Conservation (phyloP, 2,888 invertebrate genomes). For the Drosophila mettleri region DNA sequence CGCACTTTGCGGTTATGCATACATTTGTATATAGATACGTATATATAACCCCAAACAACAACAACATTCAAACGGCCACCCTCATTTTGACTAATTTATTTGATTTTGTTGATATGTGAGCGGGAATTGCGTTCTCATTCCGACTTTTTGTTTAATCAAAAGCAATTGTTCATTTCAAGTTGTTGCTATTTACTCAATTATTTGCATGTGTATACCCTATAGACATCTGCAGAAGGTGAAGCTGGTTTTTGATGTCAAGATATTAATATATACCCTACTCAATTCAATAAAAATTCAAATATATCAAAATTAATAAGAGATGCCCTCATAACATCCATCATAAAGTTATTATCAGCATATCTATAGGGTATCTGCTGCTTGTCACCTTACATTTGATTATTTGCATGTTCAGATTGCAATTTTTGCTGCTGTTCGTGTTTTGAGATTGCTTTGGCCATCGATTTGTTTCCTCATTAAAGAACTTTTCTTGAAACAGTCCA, state of each 20-base stretch:
- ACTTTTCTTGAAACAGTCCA: conserved; percentile 4
- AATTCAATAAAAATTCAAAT: neutral
- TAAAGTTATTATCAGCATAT: too few species aligned
- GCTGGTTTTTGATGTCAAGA: too few species aligned
- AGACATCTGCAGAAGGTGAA: neutral
- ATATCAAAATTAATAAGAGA: neutral
- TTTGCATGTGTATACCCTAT: conserved; percentile 29
- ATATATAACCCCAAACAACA: conserved; percentile 29
- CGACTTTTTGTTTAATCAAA: conserved; percentile 81
- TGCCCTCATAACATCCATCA: too few species aligned
- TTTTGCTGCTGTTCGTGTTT: conserved; percentile 29
- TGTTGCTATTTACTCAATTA: conserved; percentile 51
- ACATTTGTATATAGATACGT: conserved; percentile 17
- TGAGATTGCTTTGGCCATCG: conserved; percentile 35
- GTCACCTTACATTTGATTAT: neutral
- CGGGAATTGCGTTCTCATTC: conserved; percentile 57
- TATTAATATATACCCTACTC: neutral
- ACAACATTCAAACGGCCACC: conserved; percentile 62
- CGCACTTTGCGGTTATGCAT: conserved; percentile 56
- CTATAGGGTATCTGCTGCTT: conserved; percentile 11
- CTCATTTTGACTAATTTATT: conserved; percentile 78
- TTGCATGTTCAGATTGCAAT: conserved; percentile 45
- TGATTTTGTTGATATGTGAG: conserved; percentile 67
- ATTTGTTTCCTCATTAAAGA: conserved; percentile 20
- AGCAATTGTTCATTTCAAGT: conserved; percentile 80